phyloP scores from a whole-genome alignment of 2,113 vertebrate genomes.

The Trematomus loennbergii region DNA sequence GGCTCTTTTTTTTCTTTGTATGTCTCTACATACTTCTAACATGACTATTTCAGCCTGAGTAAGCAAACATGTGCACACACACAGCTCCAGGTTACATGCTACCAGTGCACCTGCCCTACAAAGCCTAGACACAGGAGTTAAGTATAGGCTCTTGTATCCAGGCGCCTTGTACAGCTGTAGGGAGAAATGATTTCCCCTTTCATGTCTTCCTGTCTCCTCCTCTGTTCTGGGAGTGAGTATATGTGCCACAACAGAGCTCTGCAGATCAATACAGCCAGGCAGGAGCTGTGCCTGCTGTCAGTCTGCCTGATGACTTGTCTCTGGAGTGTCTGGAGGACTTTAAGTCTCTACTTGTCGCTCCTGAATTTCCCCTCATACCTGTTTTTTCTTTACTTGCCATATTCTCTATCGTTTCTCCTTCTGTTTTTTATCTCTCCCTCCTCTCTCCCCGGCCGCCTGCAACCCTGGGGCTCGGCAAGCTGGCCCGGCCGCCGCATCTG shows the following conservation, averaged over 20 bases:
- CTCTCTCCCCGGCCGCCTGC: conserved; percentile 67
- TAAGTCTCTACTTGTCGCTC: conserved; percentile 18
- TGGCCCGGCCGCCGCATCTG: conserved; percentile 90
- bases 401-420: conserved; percentile 40
- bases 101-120: conserved; percentile 46
- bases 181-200: conserved; percentile 31
- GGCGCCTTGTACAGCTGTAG: conserved; percentile 55
- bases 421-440: conserved; percentile 8
- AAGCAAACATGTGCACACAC: conserved; percentile 71
- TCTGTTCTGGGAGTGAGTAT: conserved; percentile 42
- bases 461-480: conserved; percentile 80
- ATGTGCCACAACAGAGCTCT: conserved; percentile 36
- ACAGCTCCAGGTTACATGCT: conserved; percentile 24
- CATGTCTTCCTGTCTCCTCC: conserved; percentile 26
- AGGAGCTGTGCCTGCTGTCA: conserved; percentile 55
- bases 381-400: conserved; percentile 31
- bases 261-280: conserved; percentile 66
- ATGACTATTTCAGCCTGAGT: conserved; percentile 72
- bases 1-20: conserved; percentile 50
- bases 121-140: conserved; percentile 46
- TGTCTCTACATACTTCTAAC: conserved; percentile 68
- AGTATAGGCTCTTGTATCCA: conserved; percentile 56
- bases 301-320: conserved; percentile 59
- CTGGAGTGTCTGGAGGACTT: conserved; percentile 63
- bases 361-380: conserved; percentile 27